Percentiles rank a stretch among this genome's conserved stretches.
These are phyloP conservation scores for Machimus atricapillus DNA, from an alignment of 2,888 invertebrate species.

Conservation along the genomic window DNA sequence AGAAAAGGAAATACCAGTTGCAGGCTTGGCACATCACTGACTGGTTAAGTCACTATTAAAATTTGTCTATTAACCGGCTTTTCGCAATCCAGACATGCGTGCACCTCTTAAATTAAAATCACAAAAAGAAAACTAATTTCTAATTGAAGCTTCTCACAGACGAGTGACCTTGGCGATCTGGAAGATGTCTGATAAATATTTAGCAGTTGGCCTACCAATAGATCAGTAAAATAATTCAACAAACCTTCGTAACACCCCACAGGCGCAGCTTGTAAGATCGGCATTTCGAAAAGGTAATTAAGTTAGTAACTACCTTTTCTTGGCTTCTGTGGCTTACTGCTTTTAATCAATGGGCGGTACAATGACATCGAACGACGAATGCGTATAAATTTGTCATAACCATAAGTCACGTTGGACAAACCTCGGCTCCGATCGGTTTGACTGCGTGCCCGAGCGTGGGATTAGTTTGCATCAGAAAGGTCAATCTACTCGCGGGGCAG, in stretches of 20 bases:
- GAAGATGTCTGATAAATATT: background rate
- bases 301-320: background rate
- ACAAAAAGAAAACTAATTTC: background rate
- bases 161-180: background rate
- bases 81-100: background rate
- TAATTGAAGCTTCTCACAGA: background rate
- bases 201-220: background rate
- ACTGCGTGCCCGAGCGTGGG: background rate
- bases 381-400: constrained; percentile 26
- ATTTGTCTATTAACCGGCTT: background rate
- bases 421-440: background rate
- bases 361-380: background rate
- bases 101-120: background rate
- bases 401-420: background rate
- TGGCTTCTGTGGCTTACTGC: background rate
- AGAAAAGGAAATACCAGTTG: background rate
- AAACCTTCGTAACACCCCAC: background rate
- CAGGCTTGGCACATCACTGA: background rate
- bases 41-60: background rate
- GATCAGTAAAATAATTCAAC: background rate
- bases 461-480: constrained; percentile 20
- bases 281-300: background rate
- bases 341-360: background rate
- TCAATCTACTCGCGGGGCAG: background rate
- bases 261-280: background rate